These are phyloP conservation scores for Allacma fusca DNA, from an alignment of 2,888 invertebrate genomes.

Conservation along the genomic window DNA sequence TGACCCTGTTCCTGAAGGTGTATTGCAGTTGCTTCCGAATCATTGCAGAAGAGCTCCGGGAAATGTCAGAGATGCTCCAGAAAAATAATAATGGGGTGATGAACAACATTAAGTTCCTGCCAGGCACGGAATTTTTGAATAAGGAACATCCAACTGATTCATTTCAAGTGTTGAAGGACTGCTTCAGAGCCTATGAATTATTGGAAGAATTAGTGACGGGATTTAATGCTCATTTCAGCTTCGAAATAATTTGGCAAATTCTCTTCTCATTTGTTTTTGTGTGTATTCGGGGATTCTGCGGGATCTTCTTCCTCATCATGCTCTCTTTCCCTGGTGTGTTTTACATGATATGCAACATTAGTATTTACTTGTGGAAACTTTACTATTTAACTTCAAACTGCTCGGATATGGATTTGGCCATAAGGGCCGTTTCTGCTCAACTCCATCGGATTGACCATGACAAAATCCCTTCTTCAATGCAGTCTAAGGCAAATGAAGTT, in stretches of 20 bases:
- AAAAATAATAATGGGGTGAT: too few species aligned
- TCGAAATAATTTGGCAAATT: constrained; percentile 1
- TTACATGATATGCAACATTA: not conserved
- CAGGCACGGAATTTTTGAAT: constrained; percentile 5
- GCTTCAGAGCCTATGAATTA: not conserved
- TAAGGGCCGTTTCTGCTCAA: not conserved
- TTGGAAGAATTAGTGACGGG: not conserved
- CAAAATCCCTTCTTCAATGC: not conserved
- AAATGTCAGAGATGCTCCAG: too few species aligned
- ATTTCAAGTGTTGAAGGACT: not conserved
- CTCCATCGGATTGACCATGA: not conserved
- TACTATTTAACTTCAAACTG: not conserved
- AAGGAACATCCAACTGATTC: not conserved
- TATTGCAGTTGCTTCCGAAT: not conserved
- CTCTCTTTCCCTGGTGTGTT: not conserved
- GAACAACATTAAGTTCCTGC: not conserved
- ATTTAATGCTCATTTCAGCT: not conserved
- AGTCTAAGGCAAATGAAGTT: not conserved
- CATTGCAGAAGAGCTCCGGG: not conserved
- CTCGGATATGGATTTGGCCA: not conserved
- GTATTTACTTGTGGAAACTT: constrained; percentile 6
- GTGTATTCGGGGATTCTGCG: not conserved
- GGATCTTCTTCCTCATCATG: not conserved
- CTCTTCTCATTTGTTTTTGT: constrained; percentile 14
- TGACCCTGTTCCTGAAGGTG: not conserved